phyloP scores from a whole-genome alignment of 2,113 vertebrate species.

The Nansenia antarctica region DNA sequence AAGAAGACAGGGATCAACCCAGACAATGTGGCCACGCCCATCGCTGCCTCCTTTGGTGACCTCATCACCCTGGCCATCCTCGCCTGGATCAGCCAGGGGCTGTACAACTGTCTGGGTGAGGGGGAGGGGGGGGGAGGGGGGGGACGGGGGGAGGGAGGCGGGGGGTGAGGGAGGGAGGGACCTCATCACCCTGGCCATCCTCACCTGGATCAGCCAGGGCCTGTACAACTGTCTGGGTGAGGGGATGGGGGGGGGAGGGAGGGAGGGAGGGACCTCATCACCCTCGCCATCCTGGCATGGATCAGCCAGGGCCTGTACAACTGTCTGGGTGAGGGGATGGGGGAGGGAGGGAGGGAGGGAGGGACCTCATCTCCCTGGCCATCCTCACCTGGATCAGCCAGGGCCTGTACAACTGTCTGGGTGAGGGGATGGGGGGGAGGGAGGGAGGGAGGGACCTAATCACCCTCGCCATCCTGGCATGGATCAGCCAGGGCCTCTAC shows the following conservation, averaged over 20 bases:
- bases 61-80: slow-evolving; percentile 96
- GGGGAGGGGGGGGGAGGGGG: slow-evolving; percentile 50
- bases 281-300: slow-evolving; percentile 94
- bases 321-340: slow-evolving; percentile 87
- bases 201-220: slow-evolving; percentile 96
- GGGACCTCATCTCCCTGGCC: slow-evolving; percentile 95
- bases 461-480: slow-evolving; percentile 92
- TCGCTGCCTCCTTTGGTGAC: slow-evolving; percentile 96
- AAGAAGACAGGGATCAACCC: slow-evolving; percentile 98
- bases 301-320: slow-evolving; percentile 94
- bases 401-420: slow-evolving; percentile 92
- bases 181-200: slow-evolving; percentile 94
- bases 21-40: slow-evolving; percentile 96
- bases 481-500: slow-evolving; percentile 97
- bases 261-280: slow-evolving; percentile 99
- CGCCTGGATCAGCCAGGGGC: slow-evolving; percentile 96
- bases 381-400: slow-evolving; percentile 98
- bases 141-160: not conserved
- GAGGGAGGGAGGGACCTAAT: too few species aligned
- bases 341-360: too few species aligned
- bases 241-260: slow-evolving; percentile 57
- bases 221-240: slow-evolving; percentile 92
- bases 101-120: slow-evolving; percentile 91
- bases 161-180: too few species aligned
- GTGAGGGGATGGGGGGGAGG: slow-evolving; percentile 72